These are phyloP conservation scores for Scomberomorus guttatus DNA, from an alignment of 2,797 vertebrate genomes.

Conservation along the genomic window DNA sequence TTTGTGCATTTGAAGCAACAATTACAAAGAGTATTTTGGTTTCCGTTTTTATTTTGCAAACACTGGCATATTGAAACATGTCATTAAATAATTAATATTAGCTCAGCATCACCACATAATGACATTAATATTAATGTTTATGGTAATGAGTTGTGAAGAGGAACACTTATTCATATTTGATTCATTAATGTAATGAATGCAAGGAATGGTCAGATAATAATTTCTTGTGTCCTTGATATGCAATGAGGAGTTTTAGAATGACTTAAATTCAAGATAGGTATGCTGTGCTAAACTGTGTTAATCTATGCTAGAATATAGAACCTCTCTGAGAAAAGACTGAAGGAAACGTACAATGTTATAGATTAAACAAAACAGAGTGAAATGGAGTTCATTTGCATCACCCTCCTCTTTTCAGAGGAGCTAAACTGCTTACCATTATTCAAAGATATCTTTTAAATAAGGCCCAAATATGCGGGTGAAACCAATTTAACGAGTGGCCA, in stretches of 20 bases:
- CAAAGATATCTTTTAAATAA: conserved; percentile 88
- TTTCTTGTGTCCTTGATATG: conserved; percentile 83
- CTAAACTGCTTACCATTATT: conserved; percentile 89
- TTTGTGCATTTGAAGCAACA: conserved; percentile 23
- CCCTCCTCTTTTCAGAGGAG: conserved; percentile 84
- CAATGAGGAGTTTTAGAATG: conserved; percentile 77
- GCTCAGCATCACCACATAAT: conserved; percentile 72
- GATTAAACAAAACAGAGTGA: conserved; percentile 86
- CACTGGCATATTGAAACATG: conserved; percentile 53
- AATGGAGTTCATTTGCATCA: conserved; percentile 88
- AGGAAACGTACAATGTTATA: conserved; percentile 78
- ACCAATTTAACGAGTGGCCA: conserved; percentile 90
- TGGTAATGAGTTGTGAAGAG: conserved; percentile 82
- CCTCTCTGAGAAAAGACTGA: conserved; percentile 69
- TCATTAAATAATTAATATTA: conserved; percentile 65
- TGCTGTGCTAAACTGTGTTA: conserved; percentile 79
- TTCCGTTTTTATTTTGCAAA: conserved; percentile 48
- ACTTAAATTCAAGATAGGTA: conserved; percentile 79
- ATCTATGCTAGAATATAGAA: conserved; percentile 77
- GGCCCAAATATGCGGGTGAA: conserved; percentile 88
- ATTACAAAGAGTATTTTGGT: conserved; percentile 24
- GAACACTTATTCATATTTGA: conserved; percentile 85
- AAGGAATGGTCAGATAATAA: conserved; percentile 83
- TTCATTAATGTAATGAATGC: conserved; percentile 88
- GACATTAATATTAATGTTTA: conserved; percentile 87